Base-by-base conservation (phyloP, 1,140 invertebrate species). In the Formica exsecta region DNA sequence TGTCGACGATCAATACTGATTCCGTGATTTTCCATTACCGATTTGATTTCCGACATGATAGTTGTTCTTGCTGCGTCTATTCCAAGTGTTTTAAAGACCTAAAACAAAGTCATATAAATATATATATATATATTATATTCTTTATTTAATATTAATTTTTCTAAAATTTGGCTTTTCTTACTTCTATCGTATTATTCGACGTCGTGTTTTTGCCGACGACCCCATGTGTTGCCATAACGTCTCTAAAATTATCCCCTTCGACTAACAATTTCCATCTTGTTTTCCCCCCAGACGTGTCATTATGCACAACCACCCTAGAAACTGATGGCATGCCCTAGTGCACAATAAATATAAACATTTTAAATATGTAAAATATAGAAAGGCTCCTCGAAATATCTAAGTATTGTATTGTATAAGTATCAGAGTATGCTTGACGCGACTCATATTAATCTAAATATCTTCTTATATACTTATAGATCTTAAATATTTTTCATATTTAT, bases 1-100 rank as follows among this genome's bases (percentile, higher is more conserved):
- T 99, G 99, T 36, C 99, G 95, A 88, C 97, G 97, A 96, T 99
- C 99, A 79, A 99, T 98, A 90, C 97, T 98, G 97, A 99, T 99
- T 66, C 99, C 99, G 94, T 99, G 99, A 89, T 98, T 98, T 92
- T 98, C 97, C 99, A 99, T 99, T 13, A 99, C 99, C 79, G 97
- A 97, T 91, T 98, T 97, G 91, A 99, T 99, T 96, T 99, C 99
- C 85, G 96, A 97, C 96, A 99, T 99, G 87, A 99, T 99, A 0
- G 98, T 99, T 48, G 97, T 96, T 92, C 98, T 98, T 29, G 99
- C 99, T 66, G 99, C 99, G 96, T 99, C 99, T 87, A 99, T 99
- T 66, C 99, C 98, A 13, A 99, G 95, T 4, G 97, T 98, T 87
- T 96, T 96, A 91, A 96, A 98, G 3, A 99, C 98, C 96, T 98